Evolutionary conservation across 2,888 invertebrate genomes (phyloP).

Genomic region (Eudasyphora cyanicolor): DNA sequence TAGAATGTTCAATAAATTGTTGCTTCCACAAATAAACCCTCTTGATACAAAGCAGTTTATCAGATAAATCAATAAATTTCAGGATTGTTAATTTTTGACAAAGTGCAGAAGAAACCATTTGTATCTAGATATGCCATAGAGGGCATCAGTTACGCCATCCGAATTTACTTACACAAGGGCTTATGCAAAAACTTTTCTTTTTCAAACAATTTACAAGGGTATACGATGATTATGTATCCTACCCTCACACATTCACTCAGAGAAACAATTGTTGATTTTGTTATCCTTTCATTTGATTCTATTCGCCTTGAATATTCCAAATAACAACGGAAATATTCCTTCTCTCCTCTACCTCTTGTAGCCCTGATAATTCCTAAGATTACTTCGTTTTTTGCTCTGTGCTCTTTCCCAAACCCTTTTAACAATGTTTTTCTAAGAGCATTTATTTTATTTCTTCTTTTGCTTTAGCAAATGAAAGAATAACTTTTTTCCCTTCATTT

Average conservation of each 20-base stretch:
- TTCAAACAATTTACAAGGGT: neutral
- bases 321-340: neutral
- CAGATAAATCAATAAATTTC: constrained; percentile 25
- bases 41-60: neutral
- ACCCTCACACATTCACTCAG: neutral
- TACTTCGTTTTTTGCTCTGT: neutral
- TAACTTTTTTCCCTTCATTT: neutral
- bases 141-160: constrained; percentile 19
- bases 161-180: neutral
- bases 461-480: neutral
- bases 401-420: neutral
- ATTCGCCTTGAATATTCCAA: neutral
- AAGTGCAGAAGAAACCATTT: neutral
- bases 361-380: neutral
- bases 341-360: neutral
- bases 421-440: constrained; percentile 2
- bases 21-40: neutral
- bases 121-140: neutral
- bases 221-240: neutral
- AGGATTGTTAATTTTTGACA: neutral
- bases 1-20: constrained; percentile 12
- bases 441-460: neutral
- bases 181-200: neutral
- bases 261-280: constrained; percentile 13
- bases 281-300: constrained; percentile 18